Conservation (phyloP, 2,888 invertebrate species). For the Drepana falcataria region DNA sequence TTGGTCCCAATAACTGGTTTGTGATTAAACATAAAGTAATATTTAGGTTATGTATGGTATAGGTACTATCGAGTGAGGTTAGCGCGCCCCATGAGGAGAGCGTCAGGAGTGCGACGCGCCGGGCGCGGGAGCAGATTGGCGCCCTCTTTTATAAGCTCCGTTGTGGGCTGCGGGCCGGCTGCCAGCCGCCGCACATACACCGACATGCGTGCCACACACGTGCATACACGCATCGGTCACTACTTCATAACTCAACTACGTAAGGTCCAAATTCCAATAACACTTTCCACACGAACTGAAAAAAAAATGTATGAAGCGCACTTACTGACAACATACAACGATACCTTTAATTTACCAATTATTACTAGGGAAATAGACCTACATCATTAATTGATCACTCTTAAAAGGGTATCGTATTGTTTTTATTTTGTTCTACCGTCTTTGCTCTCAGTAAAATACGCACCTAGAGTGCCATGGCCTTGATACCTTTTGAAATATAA, state of each 20-base stretch:
- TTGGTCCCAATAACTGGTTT: slow-evolving; percentile 70
- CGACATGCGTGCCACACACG: background rate
- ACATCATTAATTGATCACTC: slow-evolving; percentile 25
- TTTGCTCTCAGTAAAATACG: background rate
- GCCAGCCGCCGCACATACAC: slow-evolving; percentile 38
- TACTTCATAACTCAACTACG: slow-evolving; percentile 18
- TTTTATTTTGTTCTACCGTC: slow-evolving; percentile 2
- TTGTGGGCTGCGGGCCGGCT: slow-evolving; percentile 57
- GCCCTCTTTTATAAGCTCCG: slow-evolving; percentile 76
- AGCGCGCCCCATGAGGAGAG: slow-evolving; percentile 76
- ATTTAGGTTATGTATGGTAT: slow-evolving; percentile 51
- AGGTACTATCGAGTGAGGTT: slow-evolving; percentile 67
- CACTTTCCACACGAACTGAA: slow-evolving; percentile 9
- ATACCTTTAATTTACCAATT: slow-evolving; percentile 51
- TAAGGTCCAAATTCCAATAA: slow-evolving; percentile 24
- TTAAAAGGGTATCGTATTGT: background rate
- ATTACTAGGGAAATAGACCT: slow-evolving; percentile 35
- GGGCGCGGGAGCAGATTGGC: slow-evolving; percentile 64
- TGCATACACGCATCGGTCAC: background rate
- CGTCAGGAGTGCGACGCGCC: slow-evolving; percentile 66
- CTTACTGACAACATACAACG: slow-evolving; percentile 34
- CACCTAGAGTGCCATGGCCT: too few species aligned
- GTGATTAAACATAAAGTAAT: slow-evolving; percentile 50
- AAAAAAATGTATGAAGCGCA: slow-evolving; percentile 25
- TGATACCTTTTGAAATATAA: too few species aligned